A percentile compares a stretch with the other conserved stretches of the same genome.
Conservation (phyloP, 2,113 vertebrate species). For the Pterocles gutturalis region DNA sequence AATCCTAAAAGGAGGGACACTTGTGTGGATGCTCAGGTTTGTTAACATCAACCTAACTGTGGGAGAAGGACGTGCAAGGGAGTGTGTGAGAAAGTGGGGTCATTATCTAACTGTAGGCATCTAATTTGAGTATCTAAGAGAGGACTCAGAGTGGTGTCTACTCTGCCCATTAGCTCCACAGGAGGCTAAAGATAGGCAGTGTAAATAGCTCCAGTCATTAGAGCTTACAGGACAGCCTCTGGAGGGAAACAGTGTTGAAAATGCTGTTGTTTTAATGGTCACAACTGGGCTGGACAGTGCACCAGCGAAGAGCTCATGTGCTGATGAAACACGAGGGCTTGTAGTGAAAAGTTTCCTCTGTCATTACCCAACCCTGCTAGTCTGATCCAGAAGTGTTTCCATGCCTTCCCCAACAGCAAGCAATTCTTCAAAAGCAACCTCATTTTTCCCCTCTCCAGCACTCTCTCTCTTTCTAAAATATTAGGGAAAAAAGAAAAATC, state of each 20-base stretch:
- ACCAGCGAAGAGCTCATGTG: neutral
- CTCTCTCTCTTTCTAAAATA: neutral
- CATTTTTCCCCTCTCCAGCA: neutral
- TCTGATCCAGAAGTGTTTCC: neutral
- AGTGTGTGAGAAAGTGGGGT: neutral
- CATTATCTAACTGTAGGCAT: neutral
- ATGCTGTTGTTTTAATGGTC: neutral
- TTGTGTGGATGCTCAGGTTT: neutral
- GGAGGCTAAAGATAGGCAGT: neutral
- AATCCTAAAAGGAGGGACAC: neutral
- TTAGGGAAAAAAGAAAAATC: fast-evolving
- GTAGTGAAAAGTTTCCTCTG: neutral
- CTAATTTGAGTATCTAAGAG: neutral
- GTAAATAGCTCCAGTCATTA: neutral
- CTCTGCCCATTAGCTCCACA: neutral
- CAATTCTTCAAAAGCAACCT: neutral
- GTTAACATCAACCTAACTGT: neutral
- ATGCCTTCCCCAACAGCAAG: neutral
- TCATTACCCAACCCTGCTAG: neutral
- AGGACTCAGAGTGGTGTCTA: neutral
- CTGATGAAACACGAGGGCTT: neutral
- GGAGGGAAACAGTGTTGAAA: neutral
- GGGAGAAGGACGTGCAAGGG: neutral
- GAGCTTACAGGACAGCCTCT: neutral
- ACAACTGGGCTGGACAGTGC: neutral